Evolutionary conservation across 2,888 invertebrate genomes (phyloP).

Genomic region (Macaria notata): DNA sequence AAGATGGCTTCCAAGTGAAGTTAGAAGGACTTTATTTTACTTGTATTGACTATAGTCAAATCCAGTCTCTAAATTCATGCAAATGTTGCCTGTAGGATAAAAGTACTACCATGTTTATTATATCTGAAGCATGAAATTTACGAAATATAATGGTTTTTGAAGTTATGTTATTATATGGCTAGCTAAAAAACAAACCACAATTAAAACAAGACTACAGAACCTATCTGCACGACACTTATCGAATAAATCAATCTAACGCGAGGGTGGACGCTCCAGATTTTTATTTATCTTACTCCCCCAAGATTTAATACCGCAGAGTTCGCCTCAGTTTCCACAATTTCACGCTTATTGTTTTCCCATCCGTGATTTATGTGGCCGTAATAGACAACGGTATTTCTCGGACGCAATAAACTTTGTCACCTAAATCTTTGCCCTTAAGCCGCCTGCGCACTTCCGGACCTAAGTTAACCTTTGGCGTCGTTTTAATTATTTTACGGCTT

Average conservation of each 20-base stretch:
- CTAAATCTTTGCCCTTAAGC: conserved; percentile 79
- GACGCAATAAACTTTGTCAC: conserved; percentile 80
- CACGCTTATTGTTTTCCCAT: conserved; percentile 83
- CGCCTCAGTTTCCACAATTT: conserved; percentile 81
- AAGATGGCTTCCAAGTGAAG: no score
- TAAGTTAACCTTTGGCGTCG: conserved; percentile 16
- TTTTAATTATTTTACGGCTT: conserved; percentile 26
- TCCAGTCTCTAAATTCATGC: no score
- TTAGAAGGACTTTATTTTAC: no score
- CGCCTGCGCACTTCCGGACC: conserved; percentile 59
- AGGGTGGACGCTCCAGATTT: conserved; percentile 68
- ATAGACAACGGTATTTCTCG: conserved; percentile 78
- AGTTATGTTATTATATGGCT: no score
- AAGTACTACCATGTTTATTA: no score
- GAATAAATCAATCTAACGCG: conserved; percentile 76
- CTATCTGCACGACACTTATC: conserved; percentile 34
- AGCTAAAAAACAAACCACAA: no score
- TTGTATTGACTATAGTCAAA: no score
- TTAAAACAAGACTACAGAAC: no score
- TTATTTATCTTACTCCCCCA: conserved; percentile 81
- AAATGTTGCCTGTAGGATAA: no score
- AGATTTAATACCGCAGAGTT: conserved; percentile 77
- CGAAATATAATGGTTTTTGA: no score
- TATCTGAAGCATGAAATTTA: no score
- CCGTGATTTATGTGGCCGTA: conserved; percentile 78